phyloP scores from a whole-genome alignment of 2,113 vertebrate genomes.

The Corythornis vintsioides region DNA sequence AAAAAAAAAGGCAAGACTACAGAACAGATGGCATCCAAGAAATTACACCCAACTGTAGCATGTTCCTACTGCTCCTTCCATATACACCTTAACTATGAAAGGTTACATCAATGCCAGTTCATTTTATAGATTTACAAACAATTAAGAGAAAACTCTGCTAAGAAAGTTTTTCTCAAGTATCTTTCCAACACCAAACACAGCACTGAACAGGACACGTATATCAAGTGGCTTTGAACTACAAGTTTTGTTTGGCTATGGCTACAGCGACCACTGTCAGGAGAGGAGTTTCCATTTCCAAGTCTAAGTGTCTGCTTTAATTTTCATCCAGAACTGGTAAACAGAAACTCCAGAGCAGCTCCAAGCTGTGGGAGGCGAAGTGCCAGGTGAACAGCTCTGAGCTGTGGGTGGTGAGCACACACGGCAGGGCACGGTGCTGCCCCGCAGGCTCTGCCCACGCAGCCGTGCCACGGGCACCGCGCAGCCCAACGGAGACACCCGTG shows the following conservation, averaged over 20 bases:
- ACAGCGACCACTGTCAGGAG: not conserved
- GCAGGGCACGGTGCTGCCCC: rapidly evolving
- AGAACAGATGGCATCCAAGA: not conserved
- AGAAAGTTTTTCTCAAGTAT: not conserved
- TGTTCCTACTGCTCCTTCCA: not conserved
- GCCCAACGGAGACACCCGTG: rapidly evolving
- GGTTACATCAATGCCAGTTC: not conserved
- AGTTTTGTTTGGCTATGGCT: not conserved
- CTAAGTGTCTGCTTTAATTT: not conserved
- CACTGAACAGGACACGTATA: not conserved
- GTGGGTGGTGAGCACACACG: rapidly evolving
- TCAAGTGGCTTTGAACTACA: not conserved
- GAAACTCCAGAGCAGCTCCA: not conserved
- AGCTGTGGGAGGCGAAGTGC: not conserved
- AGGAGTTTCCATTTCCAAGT: not conserved
- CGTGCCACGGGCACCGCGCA: rapidly evolving
- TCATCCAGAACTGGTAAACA: not conserved
- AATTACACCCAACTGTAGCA: not conserved
- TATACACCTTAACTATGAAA: rapidly evolving
- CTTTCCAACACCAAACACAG: not conserved
- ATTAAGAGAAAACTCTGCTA: not conserved
- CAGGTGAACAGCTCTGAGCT: not conserved
- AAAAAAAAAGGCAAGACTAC: not conserved
- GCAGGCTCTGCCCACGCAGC: not conserved
- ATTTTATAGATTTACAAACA: not conserved